Base-by-base conservation (phyloP, 2,797 vertebrate species). In the Tokudaia tokunoshimensis region DNA sequence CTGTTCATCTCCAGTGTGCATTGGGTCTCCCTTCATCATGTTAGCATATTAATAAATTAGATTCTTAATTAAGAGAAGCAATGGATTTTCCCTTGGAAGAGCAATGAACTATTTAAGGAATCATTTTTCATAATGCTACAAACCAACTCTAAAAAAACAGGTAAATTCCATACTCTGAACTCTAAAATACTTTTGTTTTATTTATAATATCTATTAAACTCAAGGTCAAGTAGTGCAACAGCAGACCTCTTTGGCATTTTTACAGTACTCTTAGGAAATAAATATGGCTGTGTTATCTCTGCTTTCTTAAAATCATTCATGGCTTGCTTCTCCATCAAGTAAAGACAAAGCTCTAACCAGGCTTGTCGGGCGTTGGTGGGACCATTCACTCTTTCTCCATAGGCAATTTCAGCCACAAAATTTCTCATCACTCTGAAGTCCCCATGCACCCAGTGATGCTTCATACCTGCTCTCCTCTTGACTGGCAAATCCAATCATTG, bases 61-160 rank as follows among this genome's bases (percentile, higher is more conserved):
- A 91, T 75, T 91, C n/a, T 91, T 92, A 93, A 93, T 89, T 89
- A 92, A 81, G n/a, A 92, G 3, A 87, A 50, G 47, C 14, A 83
- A 31, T 91, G 81, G 6, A 50, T 67, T 89, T 94, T 94, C 74
- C 75, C 50, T 95, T 91, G 61, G 24, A 95, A 96, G 78, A 87
- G 26, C 29, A 79, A 78, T 80, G 57, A 31, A 75, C 0, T 90
- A 74, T 14, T 88, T 70, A 90, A 59, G 9, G 11, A 89, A 79
- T 80, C 13, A 61, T 67, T 96, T 96, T 80, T 67, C 20, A 80
- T 24, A 86, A 83, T 55, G 89, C 89, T 61, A 6, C 13, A 95
- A 74, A 80, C 19, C n/a, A 94, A 67, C n/a, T n/a, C 57, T 87
- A 63, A 70, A 90, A 52, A 52, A 89, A 59, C n/a, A 78, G 19